A percentile compares a stretch with the other conserved stretches of the same genome.
These are phyloP conservation scores for Auanema freiburgensis DNA, from an alignment of 2,888 invertebrate species.

Conservation along the genomic window DNA sequence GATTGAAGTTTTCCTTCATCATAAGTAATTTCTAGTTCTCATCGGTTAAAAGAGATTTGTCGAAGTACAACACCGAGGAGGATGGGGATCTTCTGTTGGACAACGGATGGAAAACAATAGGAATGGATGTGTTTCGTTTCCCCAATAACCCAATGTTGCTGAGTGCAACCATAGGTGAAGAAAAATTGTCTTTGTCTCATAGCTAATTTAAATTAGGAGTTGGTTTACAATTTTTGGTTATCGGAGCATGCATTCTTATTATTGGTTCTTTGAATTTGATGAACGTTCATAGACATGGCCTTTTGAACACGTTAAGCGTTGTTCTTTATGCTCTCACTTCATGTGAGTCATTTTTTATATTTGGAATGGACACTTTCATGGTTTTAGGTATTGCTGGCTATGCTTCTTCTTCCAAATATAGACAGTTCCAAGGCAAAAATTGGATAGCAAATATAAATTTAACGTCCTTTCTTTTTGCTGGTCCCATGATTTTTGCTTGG, in stretches of 20 bases:
- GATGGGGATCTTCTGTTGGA: constrained; percentile 66
- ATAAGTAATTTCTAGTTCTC: constrained; percentile 17
- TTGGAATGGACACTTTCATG: neutral
- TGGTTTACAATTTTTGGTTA: constrained; percentile 68
- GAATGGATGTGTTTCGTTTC: constrained; percentile 69
- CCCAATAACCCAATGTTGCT: constrained; percentile 67
- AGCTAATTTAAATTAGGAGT: constrained; percentile 65
- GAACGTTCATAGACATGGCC: constrained; percentile 68
- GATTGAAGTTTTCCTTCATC: constrained; percentile 4
- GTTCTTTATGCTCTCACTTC: constrained; percentile 69
- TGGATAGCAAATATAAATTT: constrained; percentile 70
- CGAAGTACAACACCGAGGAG: constrained; percentile 51
- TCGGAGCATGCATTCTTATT: constrained; percentile 67
- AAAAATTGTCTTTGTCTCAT: too few relatives aligned
- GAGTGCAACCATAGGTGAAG: constrained; percentile 68
- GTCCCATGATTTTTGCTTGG: constrained; percentile 69
- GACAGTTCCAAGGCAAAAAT: constrained; percentile 65
- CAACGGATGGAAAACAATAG: constrained; percentile 70
- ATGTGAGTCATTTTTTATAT: constrained; percentile 50
- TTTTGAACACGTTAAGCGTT: constrained; percentile 68
- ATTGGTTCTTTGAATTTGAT: constrained; percentile 68
- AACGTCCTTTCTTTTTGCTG: constrained; percentile 68
- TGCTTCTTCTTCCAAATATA: constrained; percentile 67
- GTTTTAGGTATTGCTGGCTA: constrained; percentile 68
- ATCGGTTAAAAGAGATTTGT: constrained; percentile 22